phyloP scores from a whole-genome alignment of 2,888 invertebrate genomes.

The Clunio marinus region DNA sequence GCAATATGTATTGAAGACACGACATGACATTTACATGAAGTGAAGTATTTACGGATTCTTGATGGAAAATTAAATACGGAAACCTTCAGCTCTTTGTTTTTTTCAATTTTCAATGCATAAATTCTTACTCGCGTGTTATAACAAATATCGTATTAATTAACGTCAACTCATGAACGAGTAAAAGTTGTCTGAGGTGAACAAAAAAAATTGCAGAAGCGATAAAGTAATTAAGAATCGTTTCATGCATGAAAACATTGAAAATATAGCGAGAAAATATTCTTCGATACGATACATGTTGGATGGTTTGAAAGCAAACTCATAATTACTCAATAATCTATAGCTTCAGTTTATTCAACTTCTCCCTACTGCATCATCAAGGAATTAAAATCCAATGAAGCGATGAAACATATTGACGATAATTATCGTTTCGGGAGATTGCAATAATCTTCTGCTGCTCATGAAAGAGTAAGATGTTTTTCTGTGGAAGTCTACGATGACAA shows the following conservation, averaged over 20 bases:
- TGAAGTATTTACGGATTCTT: no score
- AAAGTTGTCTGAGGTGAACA: neutral
- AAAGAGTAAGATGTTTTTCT: neutral
- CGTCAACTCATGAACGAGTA: neutral
- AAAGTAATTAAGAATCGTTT: no score
- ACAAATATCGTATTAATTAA: slow-evolving; percentile 18
- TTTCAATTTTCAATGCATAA: slow-evolving; percentile 14
- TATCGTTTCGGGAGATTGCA: slow-evolving; percentile 4
- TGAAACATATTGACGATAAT: neutral
- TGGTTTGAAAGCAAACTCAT: neutral
- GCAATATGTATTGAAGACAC: no score
- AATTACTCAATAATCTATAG: neutral
- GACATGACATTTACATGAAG: no score
- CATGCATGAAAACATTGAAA: no score
- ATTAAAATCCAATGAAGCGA: neutral
- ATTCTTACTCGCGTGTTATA: slow-evolving; percentile 14
- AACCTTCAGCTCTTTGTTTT: neutral
- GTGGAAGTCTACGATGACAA: slow-evolving; percentile 9
- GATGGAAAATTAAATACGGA: slow-evolving; percentile 9
- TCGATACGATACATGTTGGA: no score
- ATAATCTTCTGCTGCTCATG: neutral
- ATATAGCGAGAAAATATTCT: no score
- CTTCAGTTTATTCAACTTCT: neutral
- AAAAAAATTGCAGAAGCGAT: no score
- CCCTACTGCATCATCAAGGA: neutral